Evolutionary conservation across 2,888 invertebrate species (phyloP), one percentile per base, ranked within the genome.

Genomic region (Dusona sp.): DNA sequence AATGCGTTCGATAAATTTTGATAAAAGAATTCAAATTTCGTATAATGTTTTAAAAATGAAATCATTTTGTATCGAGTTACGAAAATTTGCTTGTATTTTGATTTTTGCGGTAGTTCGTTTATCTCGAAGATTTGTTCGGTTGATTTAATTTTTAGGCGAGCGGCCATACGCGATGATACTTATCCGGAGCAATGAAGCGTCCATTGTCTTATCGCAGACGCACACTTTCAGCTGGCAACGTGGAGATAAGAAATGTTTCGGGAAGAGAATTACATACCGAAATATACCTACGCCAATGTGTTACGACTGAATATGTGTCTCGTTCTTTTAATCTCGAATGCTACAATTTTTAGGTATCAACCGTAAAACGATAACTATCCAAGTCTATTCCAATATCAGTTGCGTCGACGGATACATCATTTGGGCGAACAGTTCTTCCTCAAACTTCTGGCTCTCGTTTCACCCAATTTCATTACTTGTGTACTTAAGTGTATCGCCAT

Each of bases 191-290:
- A 51, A 51, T 36, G n/a, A 51, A 51, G 8, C 51, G 33, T 25
- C 54, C 51, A 25, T 42, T 57, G 57, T n/a, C 42, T 48, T 48
- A 70, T 70, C 45, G 48, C 19, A 25, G 29, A 4, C 25, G 11
- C 70, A 29, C 9, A 70, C 45, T n/a, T 73, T 38, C 3, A 36
- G n/a, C 29, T 33, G 25, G 29, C 13, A 48, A 67, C 51, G 48
- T 29, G 42, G 3, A 29, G 78, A 78, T 78, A 78, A 78, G 51
- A 33, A 65, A 42, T 78, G 51, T 67, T 67, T 48, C 16, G 36
- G 36, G 16, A 16, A 22, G 22, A 25, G 8, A 38, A 38, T 36
- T 6, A 57, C 16, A 25, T 16, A n/a, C 22, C 9, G 16, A 61
- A 57, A 61, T 8, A 29, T 25, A 19, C 57, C 25, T 25, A 57